These are phyloP conservation scores for Esox lucius DNA, from an alignment of 2,797 vertebrate genomes.

Conservation along the genomic window DNA sequence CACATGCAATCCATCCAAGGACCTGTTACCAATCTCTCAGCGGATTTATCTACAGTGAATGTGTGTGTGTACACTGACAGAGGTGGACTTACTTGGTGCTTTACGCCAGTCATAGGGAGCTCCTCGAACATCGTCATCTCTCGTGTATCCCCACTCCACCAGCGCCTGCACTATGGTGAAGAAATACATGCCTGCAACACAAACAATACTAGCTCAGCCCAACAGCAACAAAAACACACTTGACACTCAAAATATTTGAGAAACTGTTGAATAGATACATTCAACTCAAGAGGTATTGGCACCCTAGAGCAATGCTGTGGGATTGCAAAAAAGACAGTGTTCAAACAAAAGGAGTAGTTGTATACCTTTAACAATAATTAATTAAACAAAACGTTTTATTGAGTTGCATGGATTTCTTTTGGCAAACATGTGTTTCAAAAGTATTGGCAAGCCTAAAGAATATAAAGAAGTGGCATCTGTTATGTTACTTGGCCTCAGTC, in stretches of 20 bases:
- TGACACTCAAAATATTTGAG: neutral
- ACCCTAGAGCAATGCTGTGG: too few relatives aligned
- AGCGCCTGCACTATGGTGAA: conserved; percentile 88
- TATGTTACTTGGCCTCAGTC: too few relatives aligned
- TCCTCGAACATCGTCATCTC: conserved; percentile 87
- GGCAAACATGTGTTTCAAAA: too few relatives aligned
- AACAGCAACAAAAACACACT: neutral
- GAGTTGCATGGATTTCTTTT: too few relatives aligned
- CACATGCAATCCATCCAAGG: neutral
- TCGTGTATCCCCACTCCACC: conserved; percentile 88
- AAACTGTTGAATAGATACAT: neutral
- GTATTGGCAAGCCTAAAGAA: too few relatives aligned
- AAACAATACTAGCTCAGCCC: conserved; percentile 34
- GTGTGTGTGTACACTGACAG: neutral
- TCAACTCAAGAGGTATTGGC: too few relatives aligned
- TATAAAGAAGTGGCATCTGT: too few relatives aligned
- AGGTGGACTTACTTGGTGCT: conserved; percentile 86
- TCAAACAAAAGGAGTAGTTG: too few relatives aligned
- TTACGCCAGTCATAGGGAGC: conserved; percentile 98
- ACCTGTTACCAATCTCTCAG: neutral
- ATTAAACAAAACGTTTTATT: too few relatives aligned
- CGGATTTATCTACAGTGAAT: neutral
- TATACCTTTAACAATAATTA: too few relatives aligned
- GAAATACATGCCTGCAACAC: conserved; percentile 89
- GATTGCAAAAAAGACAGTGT: too few relatives aligned